Percentiles rank a stretch among this genome's conserved stretches.
Conservation (phyloP, 2,113 vertebrate genomes). For the Rhizomys pruinosus region DNA sequence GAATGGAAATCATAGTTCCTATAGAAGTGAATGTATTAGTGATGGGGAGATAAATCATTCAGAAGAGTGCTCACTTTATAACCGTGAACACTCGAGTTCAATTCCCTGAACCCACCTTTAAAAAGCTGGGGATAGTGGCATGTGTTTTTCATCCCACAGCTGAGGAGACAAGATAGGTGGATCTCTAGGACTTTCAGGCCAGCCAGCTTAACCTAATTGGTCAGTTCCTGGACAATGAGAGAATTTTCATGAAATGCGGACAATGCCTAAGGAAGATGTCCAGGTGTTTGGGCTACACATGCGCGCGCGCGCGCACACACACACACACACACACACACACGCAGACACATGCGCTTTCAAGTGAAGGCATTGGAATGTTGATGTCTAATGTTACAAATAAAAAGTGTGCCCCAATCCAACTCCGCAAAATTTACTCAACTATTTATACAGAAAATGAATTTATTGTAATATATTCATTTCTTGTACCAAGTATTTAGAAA, state of each 20-base stretch:
- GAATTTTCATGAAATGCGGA: accelerated
- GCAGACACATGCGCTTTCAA: not conserved
- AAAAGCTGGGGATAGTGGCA: not conserved
- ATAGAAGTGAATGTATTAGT: not conserved
- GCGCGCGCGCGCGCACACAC: too few species aligned
- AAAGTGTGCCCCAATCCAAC: not conserved
- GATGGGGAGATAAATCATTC: not conserved
- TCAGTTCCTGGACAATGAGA: not conserved
- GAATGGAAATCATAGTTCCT: not conserved
- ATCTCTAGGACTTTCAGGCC: not conserved
- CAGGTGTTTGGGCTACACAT: not conserved
- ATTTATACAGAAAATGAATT: not conserved
- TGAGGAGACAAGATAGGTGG: not conserved
- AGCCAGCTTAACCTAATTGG: too few species aligned
- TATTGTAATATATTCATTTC: not conserved
- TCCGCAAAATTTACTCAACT: not conserved
- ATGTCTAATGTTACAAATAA: not conserved
- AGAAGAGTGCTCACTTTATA: not conserved
- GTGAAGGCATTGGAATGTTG: not conserved
- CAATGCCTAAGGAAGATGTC: not conserved
- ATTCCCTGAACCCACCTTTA: not conserved
- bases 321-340: not conserved
- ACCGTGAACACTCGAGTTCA: not conserved
- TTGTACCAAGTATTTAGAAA: conserved; percentile 49
- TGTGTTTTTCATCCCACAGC: not conserved